phyloP scores from a whole-genome alignment of 2,113 vertebrate genomes.

The Hippocampus guttulatus region DNA sequence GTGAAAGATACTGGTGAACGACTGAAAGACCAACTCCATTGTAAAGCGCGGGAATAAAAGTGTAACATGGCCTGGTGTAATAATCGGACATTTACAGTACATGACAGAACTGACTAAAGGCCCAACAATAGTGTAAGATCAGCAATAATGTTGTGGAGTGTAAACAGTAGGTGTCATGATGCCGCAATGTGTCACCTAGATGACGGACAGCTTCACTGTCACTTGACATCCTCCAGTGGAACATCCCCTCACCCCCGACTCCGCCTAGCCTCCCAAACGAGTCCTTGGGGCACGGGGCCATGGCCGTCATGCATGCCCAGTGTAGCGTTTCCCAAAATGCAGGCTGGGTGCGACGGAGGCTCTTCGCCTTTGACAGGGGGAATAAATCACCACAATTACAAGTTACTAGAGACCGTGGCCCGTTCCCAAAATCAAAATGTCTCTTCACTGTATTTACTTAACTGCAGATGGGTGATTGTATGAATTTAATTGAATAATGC shows the following conservation, averaged over 20 bases:
- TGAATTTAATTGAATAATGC: background rate
- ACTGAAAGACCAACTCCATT: no score
- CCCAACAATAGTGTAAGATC: background rate
- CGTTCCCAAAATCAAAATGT: constrained; percentile 60
- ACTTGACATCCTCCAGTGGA: constrained; percentile 36
- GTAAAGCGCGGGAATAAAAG: no score
- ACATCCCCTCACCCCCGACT: background rate
- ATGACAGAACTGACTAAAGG: no score
- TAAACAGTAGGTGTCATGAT: background rate
- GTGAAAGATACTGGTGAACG: no score
- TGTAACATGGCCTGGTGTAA: no score
- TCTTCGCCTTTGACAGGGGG: constrained; percentile 56
- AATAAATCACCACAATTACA: constrained; percentile 71
- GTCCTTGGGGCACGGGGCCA: constrained; percentile 50
- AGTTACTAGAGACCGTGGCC: constrained; percentile 57
- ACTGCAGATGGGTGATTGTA: background rate
- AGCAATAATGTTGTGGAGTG: background rate
- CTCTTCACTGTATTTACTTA: background rate
- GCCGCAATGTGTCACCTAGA: background rate
- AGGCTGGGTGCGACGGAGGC: constrained; percentile 18
- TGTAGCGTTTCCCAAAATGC: constrained; percentile 16
- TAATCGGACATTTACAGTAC: no score
- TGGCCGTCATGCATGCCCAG: constrained; percentile 20
- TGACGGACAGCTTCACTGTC: constrained; percentile 31
- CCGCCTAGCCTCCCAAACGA: constrained; percentile 1